phyloP scores from a whole-genome alignment of 2,888 invertebrate species.

The Pelosia muscerda region DNA sequence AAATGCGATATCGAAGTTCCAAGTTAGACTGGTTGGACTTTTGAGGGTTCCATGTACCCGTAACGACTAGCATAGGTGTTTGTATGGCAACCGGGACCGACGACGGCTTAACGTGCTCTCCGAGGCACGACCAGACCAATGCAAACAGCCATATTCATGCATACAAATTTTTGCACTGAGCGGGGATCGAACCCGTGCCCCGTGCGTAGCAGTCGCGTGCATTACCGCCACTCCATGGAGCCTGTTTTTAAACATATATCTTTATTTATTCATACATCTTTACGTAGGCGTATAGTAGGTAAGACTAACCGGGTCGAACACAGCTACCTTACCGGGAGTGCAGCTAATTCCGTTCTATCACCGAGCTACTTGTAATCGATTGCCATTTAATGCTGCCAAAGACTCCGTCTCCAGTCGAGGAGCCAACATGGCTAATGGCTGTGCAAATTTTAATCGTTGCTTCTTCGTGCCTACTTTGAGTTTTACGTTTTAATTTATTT shows the following conservation, averaged over 20 bases:
- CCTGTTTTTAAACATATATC: not conserved
- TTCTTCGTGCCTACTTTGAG: slow-evolving; percentile 52
- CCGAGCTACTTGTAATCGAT: slow-evolving; percentile 70
- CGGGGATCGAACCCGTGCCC: too few relatives aligned
- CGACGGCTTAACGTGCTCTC: too few relatives aligned
- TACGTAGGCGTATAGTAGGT: not conserved
- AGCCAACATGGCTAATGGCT: slow-evolving; percentile 73
- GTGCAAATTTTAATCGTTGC: slow-evolving; percentile 68
- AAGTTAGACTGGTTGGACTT: too few relatives aligned
- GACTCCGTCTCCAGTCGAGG: slow-evolving; percentile 38
- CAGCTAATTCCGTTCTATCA: slow-evolving; percentile 62
- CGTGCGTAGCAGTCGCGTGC: too few relatives aligned
- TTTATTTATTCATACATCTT: not conserved
- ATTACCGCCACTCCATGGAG: too few relatives aligned
- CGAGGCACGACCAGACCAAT: too few relatives aligned
- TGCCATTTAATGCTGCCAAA: slow-evolving; percentile 70
- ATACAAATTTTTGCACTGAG: too few relatives aligned
- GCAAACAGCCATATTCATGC: too few relatives aligned
- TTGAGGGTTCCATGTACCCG: too few relatives aligned
- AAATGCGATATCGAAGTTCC: too few relatives aligned
- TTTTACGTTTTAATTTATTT: slow-evolving; percentile 55
- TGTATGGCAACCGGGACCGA: too few relatives aligned
- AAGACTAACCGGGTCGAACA: slow-evolving; percentile 15
- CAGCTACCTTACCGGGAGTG: slow-evolving; percentile 31
- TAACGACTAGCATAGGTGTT: too few relatives aligned